phyloP scores from a whole-genome alignment of 2,888 invertebrate species.

The Phrixothrix hirtus region DNA sequence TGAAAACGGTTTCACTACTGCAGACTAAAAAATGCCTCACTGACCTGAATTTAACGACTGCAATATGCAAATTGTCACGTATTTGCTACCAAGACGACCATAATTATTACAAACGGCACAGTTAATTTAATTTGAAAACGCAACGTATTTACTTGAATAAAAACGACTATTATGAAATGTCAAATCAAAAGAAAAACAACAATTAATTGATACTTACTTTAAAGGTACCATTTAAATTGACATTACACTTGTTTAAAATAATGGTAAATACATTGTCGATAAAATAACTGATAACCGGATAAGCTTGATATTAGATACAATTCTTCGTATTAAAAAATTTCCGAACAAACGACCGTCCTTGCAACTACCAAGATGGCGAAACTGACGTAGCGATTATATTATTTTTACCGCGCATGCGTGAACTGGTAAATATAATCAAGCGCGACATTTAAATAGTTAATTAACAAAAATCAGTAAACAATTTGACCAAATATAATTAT shows the following conservation, averaged over 20 bases:
- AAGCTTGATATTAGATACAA: slow-evolving; percentile 18
- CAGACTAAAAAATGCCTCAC: slow-evolving; percentile 17
- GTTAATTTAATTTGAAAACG: slow-evolving; percentile 11
- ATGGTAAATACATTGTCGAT: slow-evolving; percentile 23
- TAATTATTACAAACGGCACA: slow-evolving; percentile 2
- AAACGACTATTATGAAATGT: slow-evolving; percentile 29
- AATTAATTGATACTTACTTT: slow-evolving; percentile 18
- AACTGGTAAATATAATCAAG: slow-evolving; percentile 1
- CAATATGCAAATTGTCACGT: slow-evolving; percentile 1
- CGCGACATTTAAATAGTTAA: slow-evolving; percentile 5
- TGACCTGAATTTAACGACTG: slow-evolving; percentile 16
- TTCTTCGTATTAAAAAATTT: slow-evolving; percentile 29
- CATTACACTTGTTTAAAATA: slow-evolving; percentile 18
- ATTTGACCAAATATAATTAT: neutral
- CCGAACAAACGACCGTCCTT: slow-evolving; percentile 38
- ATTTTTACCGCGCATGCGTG: slow-evolving; percentile 1
- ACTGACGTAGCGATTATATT: slow-evolving; percentile 27
- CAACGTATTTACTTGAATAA: slow-evolving; percentile 7
- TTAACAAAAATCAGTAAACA: neutral
- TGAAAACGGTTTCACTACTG: slow-evolving; percentile 20
- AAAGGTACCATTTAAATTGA: slow-evolving; percentile 16
- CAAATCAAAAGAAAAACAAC: slow-evolving; percentile 30
- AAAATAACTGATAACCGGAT: slow-evolving; percentile 21
- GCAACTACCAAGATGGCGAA: slow-evolving; percentile 42
- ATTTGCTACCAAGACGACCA: neutral